Base-by-base conservation (phyloP, 2,888 invertebrate species). In the Coenonympha glycerion region DNA sequence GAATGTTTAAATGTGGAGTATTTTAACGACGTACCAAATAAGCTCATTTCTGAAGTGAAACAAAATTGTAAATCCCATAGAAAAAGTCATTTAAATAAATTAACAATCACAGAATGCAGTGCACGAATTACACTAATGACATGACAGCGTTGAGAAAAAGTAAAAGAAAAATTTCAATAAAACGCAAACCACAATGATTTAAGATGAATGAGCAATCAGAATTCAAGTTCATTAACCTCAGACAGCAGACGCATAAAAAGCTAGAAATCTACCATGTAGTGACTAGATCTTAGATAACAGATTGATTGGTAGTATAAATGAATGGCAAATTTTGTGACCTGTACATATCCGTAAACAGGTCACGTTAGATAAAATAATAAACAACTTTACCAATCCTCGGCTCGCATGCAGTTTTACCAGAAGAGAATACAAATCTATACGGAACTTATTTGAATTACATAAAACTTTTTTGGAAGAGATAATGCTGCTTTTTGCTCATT, bases 171-270 rank as follows among this genome's bases (percentile, higher is more conserved):
- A 58, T 59, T 62, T 59, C 56, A 64, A 62, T 60, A 63, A 58
- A 62, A 58, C 61, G 58, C 52, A 79, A 83, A 81, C 78, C 79
- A 73, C 80, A 81, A 80, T 83, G 85, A 81, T 84, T 81, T 80
- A 85, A 85, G 82, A 80, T 73, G 83, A 81, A 85, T 84, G 79
- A 85, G 79, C 85, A 82, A 85, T 85, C 85, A 80, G 73, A 73
- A 74, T 68, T 60, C 65, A 73, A 80, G 86, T 83, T 84, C 76
- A 72, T 83, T 82, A 73, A 86, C 85, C 86, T 69, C 74, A 63
- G 61, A 69, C 71, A 70, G 73, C 79, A 85, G 85, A 85, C 85
- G 78, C 77, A 85, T 84, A 86, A 86, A 86, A 86, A 86, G 77
- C 79, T 73, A 82, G 69, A 83, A 78, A 79, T 80, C 71, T 69